Conservation (phyloP, 2,888 invertebrate species). For the Nezara viridula region DNA sequence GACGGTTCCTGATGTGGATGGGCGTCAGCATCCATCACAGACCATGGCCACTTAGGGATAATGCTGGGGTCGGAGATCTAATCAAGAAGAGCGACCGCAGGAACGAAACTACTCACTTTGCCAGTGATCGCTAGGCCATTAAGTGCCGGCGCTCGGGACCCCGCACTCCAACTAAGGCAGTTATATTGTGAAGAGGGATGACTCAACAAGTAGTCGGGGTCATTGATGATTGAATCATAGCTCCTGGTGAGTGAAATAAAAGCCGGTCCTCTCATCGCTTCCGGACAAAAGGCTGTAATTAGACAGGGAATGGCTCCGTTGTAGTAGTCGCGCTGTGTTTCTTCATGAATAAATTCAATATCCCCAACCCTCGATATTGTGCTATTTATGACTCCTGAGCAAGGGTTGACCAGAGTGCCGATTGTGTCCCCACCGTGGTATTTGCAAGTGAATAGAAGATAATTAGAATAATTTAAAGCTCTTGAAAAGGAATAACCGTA, state of each 20-base stretch:
- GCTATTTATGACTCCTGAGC: background rate
- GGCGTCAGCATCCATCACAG: constrained; percentile 4
- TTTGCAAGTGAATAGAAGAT: background rate
- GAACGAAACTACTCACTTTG: constrained; percentile 47
- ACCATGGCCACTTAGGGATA: constrained; percentile 11
- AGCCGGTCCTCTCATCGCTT: background rate
- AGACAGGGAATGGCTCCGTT: background rate
- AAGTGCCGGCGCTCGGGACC: background rate
- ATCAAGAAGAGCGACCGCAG: constrained; percentile 44
- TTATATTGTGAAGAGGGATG: constrained; percentile 35
- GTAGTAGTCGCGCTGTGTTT: background rate
- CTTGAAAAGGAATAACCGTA: no score
- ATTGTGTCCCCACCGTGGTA: background rate
- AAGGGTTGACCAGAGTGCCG: background rate
- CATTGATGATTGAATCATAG: constrained; percentile 30
- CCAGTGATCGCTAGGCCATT: constrained; percentile 46
- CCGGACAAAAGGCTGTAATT: constrained; percentile 31
- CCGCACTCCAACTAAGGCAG: constrained; percentile 21
- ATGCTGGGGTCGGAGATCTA: constrained; percentile 29
- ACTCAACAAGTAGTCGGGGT: constrained; percentile 44
- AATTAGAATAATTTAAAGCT: background rate
- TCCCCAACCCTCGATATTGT: background rate
- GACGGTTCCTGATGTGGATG: background rate
- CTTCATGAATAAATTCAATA: constrained; percentile 26
- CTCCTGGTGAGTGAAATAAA: background rate